Base-by-base conservation (phyloP, 1,140 invertebrate genomes). In the Rhynchophorus ferrugineus region DNA sequence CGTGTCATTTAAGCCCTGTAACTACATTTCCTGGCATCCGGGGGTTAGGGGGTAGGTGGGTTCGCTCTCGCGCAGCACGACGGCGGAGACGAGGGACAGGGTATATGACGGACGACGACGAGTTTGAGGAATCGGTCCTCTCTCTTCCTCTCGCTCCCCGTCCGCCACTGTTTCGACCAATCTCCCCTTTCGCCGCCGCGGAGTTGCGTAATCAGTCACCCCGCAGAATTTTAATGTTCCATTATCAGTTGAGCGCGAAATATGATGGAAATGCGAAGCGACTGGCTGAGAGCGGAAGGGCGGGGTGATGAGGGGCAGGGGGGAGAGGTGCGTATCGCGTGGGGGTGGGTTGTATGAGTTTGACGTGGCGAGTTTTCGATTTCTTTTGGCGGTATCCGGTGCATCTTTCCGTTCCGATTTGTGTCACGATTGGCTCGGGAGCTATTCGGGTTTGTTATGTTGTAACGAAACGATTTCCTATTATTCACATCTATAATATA, bases 21-120 rank as follows among this genome's bases (percentile, higher is more conserved):
- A 50, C 58, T 53, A 60, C 55, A 60, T 60, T 60, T 60, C 58
- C 58, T 60, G 58, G 41, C 49, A 60, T 60, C 57, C 5, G 24
- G 11, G 5, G 24, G 11, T 11, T 5, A 29, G 5, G 24, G 24
- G 11, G 56, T 53, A 42, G 56, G 46, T 39, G 50, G 56, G 56
- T 53, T 6, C 5, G 5, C 24, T 11, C 24, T 11, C 5, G 24
- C 24, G 5, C 24, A 29, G 24, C 24, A 29, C 5, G 24, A n/a
- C n/a, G n/a, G n/a, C n/a, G n/a, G n/a, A n/a, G n/a, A n/a, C n/a
- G n/a, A n/a, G n/a, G n/a, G n/a, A n/a, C n/a, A n/a, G n/a, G n/a
- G n/a, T n/a, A n/a, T n/a, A n/a, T n/a, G n/a, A n/a, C n/a, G n/a
- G n/a, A n/a, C n/a, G n/a, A n/a, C n/a, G n/a, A n/a, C n/a, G n/a